Base-by-base conservation (phyloP, 1,140 invertebrate species). In the Heliothis virescens region DNA sequence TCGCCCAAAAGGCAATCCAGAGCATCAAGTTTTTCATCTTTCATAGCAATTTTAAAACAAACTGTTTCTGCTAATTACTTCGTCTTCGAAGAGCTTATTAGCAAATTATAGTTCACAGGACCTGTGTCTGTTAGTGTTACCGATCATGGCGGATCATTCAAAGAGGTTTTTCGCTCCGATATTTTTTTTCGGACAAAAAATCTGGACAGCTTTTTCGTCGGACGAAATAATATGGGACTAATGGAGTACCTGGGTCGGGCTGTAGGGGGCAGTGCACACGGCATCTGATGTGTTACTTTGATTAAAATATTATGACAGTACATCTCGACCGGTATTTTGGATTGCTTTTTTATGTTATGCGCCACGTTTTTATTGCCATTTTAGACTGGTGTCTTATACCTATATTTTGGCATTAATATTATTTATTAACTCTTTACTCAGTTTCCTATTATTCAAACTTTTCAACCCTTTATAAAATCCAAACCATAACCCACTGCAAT, bases 271-370 rank as follows among this genome's bases (percentile, higher is more conserved):
- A 78, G 62, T 57, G 11, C 63, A 69, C 34, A 67, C 47, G 0
- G n/a, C 47, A 34, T n/a, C 59, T 47, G 79, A 80, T 80, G 79
- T 80, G 52, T 80, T 67, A 75, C 79, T 80, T 75, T 57, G 79
- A 80, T 80, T 80, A 80, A 73, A 80, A 77, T 78, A 78, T 69
- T 80, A 69, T 78, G 75, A 80, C 74, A 53, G 67, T 53, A n/a
- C 48, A n/a, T 2, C 21, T 53, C 9, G 16, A 50, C 71, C 53
- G 52, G 53, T 73, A 55, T 57, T 57, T n/a, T 21, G 50, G 62
- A 16, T 65, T 21, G 18, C 48, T 48, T 16, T 67, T 60, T 41
- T 55, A 73, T 57, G 26, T 50, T 34, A n/a, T 10, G 15, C 12
- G 11, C 10, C 13, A 34, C 57, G 52, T 16, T 15, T 69, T 69